These are phyloP conservation scores for Minunthozetes semirufus DNA, from an alignment of 2,888 invertebrate species.

Conservation along the genomic window DNA sequence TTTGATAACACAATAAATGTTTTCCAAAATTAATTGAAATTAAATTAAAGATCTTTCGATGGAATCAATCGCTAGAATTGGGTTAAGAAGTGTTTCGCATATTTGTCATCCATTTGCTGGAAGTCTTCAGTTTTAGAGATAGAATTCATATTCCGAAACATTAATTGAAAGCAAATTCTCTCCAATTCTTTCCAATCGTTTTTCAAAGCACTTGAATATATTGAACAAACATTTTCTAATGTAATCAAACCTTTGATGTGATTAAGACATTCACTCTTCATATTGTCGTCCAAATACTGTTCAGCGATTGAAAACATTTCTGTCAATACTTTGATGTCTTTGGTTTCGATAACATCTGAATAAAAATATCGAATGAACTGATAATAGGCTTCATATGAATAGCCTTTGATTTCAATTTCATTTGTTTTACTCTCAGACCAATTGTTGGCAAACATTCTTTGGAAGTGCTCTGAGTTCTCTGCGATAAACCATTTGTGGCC, in stretches of 20 bases:
- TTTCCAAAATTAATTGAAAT: too few relatives aligned
- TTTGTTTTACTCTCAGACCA: conserved; percentile 19
- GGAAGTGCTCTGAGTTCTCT: background rate
- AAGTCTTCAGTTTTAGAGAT: background rate
- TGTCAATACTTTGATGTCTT: background rate
- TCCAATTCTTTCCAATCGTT: background rate
- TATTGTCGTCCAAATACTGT: conserved; percentile 9
- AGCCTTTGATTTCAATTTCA: background rate
- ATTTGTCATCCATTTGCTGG: background rate
- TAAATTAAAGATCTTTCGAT: too few relatives aligned
- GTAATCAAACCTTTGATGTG: background rate
- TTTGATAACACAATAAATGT: too few relatives aligned
- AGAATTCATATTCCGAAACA: background rate
- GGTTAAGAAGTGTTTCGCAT: background rate
- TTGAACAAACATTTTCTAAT: conserved; percentile 3
- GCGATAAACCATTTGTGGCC: background rate
- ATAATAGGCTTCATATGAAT: conserved; percentile 15
- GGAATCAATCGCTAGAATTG: too few relatives aligned
- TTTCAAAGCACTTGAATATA: background rate
- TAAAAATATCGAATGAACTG: conserved; percentile 28
- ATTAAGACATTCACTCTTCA: conserved; percentile 28
- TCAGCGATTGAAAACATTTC: conserved; percentile 26
- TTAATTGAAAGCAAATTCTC: background rate
- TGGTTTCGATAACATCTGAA: conserved; percentile 20
- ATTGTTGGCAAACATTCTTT: conserved; percentile 20